A percentile compares a stretch with the other conserved stretches of the same genome.
These are phyloP conservation scores for Palaemon carinicauda DNA, from an alignment of 1,140 invertebrate species.

Conservation along the genomic window DNA sequence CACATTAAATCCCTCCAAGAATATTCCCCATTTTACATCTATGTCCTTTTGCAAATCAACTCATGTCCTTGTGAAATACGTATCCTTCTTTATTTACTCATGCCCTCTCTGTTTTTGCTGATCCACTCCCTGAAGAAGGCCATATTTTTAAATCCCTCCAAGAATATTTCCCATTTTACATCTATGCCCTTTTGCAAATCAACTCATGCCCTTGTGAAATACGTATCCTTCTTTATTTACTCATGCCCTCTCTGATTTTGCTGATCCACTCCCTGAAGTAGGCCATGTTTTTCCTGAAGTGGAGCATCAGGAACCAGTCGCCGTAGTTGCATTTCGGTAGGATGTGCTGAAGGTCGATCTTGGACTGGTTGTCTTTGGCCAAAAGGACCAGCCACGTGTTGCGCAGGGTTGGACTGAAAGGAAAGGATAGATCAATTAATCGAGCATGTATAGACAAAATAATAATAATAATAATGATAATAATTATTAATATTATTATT, in stretches of 20 bases:
- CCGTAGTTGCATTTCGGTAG: slow-evolving; percentile 36
- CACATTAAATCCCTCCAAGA: too few species aligned
- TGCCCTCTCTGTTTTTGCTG: slow-evolving; percentile 63
- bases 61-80: too few species aligned
- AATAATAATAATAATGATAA: not conserved
- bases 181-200: too few species aligned
- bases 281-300: slow-evolving; percentile 76
- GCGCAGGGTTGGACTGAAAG: slow-evolving; percentile 13
- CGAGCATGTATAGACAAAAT: too few species aligned
- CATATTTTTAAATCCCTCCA: too few species aligned
- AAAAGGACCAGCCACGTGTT: not conserved
- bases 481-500: not conserved
- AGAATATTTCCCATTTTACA: too few species aligned
- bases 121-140: slow-evolving; percentile 95
- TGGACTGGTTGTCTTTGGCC: slow-evolving; percentile 5
- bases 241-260: slow-evolving; percentile 92
- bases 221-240: slow-evolving; percentile 78
- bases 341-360: slow-evolving; percentile 3
- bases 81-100: not conserved
- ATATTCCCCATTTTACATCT: too few species aligned
- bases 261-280: slow-evolving; percentile 97
- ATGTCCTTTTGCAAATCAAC: too few species aligned
- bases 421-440: too few species aligned
- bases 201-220: not conserved
- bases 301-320: slow-evolving; percentile 52